A percentile compares a stretch with the other conserved stretches of the same genome.
phyloP scores from a whole-genome alignment of 2,888 invertebrate species.

The Caenorhabditis panamensis region DNA sequence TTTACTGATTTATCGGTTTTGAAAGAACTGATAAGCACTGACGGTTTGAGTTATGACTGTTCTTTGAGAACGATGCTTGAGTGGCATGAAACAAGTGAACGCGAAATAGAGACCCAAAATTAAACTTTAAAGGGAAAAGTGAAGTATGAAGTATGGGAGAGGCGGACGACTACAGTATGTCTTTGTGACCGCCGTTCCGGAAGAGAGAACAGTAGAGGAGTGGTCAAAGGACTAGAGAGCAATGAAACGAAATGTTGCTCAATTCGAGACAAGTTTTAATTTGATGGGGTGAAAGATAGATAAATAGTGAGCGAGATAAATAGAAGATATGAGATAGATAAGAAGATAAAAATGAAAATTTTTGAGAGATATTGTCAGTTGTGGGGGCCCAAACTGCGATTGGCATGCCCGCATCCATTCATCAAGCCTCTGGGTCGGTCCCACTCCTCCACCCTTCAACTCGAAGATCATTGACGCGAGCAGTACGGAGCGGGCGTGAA shows the following conservation, averaged over 20 bases:
- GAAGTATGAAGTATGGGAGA: slow-evolving; percentile 36
- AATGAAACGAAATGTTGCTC: no score
- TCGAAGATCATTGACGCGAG: slow-evolving; percentile 55
- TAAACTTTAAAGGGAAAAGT: slow-evolving; percentile 1
- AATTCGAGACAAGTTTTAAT: slow-evolving; percentile 42
- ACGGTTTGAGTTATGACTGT: slow-evolving; percentile 52
- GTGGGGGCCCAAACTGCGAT: slow-evolving; percentile 36
- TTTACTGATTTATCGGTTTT: background rate
- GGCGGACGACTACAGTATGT: slow-evolving; percentile 20
- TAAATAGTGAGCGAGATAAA: slow-evolving; percentile 17
- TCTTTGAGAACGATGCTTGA: slow-evolving; percentile 15
- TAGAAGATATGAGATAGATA: slow-evolving; percentile 15
- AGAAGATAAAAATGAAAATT: slow-evolving; percentile 49
- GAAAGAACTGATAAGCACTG: slow-evolving; percentile 34
- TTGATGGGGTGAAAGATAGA: slow-evolving; percentile 57
- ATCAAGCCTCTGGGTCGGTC: slow-evolving; percentile 35
- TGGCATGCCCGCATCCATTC: slow-evolving; percentile 29
- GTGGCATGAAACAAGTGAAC: background rate
- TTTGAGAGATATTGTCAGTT: slow-evolving; percentile 61
- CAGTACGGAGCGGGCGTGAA: background rate
- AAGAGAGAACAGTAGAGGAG: slow-evolving; percentile 5
- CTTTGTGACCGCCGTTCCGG: slow-evolving; percentile 33
- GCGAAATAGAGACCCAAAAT: background rate
- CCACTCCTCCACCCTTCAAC: slow-evolving; percentile 20
- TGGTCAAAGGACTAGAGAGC: no score